These are phyloP conservation scores for Meta bourneti DNA, from an alignment of 2,888 invertebrate genomes.

Conservation along the genomic window DNA sequence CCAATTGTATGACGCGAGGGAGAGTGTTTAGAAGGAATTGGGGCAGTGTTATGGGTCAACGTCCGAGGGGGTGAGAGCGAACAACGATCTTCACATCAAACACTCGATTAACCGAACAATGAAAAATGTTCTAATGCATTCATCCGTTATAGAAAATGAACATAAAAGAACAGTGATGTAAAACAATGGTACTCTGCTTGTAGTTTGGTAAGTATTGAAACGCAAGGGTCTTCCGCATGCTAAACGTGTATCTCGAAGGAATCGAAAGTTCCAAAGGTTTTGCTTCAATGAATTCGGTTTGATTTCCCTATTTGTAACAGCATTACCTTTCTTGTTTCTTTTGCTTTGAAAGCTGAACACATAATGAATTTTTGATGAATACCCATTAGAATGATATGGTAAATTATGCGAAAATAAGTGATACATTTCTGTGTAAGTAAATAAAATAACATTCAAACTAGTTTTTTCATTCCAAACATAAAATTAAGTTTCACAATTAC, in stretches of 20 bases:
- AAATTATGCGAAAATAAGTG: too few relatives aligned
- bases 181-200: conserved; percentile 17
- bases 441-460: too few relatives aligned
- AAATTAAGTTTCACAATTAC: too few relatives aligned
- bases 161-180: background rate
- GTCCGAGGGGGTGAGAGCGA: conserved; percentile 32
- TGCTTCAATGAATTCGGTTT: background rate
- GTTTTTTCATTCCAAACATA: too few relatives aligned
- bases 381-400: too few relatives aligned
- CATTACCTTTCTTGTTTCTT: background rate
- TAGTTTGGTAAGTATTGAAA: background rate
- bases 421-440: too few relatives aligned
- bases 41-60: conserved; percentile 56
- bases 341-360: too few relatives aligned
- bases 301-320: background rate
- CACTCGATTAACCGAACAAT: conserved; percentile 39
- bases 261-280: background rate
- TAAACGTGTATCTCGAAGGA: background rate
- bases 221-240: conserved; percentile 30
- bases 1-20: background rate
- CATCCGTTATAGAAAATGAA: conserved; percentile 35
- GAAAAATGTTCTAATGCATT: conserved; percentile 33
- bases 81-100: conserved; percentile 23
- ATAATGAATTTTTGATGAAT: too few relatives aligned
- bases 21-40: conserved; percentile 14